Base-by-base conservation (phyloP, 1,140 invertebrate species). In the Theocolax elegans region DNA sequence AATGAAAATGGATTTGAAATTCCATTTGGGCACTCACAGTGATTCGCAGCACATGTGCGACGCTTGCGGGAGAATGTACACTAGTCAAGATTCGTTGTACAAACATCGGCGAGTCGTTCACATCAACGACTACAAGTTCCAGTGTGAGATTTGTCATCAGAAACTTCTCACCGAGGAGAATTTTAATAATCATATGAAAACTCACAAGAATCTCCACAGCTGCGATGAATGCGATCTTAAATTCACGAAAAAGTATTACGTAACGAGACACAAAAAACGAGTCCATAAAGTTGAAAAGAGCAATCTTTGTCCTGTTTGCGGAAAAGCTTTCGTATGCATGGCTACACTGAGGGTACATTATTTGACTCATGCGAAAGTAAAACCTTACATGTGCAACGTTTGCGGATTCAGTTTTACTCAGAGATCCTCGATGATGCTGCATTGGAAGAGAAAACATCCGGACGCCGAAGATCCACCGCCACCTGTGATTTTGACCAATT, bases 221-320 rank as follows among this genome's bases (percentile, higher is more conserved):
- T 95, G 94, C 77, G 91, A 93, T 65, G 80, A 89, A 4, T 95
- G 94, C 76, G 87, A 87, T 10, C 94, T 94, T 77, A 89, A 88
- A 0, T 94, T 87, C 80, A 71, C 75, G 1, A 67, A 75, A 15
- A 78, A 78, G 12, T 74, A 75, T 13, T 78, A 80, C 62, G 66
- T 81, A 0, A 75, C 65, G 2, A 71, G 74, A 7, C 87, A 87
- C 54, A 67, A 44, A 2, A 75, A 75, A 40, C 63, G 70, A 1
- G 77, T 83, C 10, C 80, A 83, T 53, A 66, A 53, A 25, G 78
- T 78, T 21, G 79, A 81, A 29, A 82, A 74, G 51, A 80, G 77
- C 6, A 82, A 77, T 66, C 68, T 77, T 3, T 85, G 83, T 64
- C 73, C 73, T 0, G 73, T 75, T 2, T 86, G 83, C 63, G 75